Evolutionary conservation across 2,113 vertebrate species (phyloP).

Genomic region (Aptenodytes patagonicus): DNA sequence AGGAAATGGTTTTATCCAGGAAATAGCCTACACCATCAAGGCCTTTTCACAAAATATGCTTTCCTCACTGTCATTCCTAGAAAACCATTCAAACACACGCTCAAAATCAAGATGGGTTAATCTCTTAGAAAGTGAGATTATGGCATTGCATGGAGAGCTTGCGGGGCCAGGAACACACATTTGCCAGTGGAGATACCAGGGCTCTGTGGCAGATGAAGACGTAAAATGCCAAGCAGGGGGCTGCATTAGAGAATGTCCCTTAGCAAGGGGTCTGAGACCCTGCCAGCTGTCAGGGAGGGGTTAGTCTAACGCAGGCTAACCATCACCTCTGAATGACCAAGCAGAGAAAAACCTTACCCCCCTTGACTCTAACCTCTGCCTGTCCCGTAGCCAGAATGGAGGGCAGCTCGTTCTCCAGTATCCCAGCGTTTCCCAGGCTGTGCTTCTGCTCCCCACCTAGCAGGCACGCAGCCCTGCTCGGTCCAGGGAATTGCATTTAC

Average conservation of each 20-base stretch:
- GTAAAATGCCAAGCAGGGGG: neutral
- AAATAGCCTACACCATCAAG: neutral
- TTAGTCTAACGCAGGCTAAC: neutral
- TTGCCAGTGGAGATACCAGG: neutral
- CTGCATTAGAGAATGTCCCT: neutral
- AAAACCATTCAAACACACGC: neutral
- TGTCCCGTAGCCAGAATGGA: neutral
- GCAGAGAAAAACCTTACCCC: neutral
- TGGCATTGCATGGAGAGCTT: accelerated
- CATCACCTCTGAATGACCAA: neutral
- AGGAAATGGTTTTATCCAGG: slow-evolving; percentile 13
- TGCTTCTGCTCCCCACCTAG: neutral
- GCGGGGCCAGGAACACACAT: neutral
- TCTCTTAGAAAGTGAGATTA: neutral
- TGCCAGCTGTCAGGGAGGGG: neutral
- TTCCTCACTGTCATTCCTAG: neutral
- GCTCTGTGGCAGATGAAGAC: neutral
- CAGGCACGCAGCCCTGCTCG: accelerated
- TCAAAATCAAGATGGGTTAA: neutral
- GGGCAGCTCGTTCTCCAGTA: neutral
- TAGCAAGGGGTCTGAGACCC: neutral
- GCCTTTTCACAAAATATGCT: neutral
- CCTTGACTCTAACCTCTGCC: neutral
- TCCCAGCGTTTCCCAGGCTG: neutral
- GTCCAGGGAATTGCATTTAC: neutral